Conservation (phyloP, 2,113 vertebrate species). For the Sylvietta virens region DNA sequence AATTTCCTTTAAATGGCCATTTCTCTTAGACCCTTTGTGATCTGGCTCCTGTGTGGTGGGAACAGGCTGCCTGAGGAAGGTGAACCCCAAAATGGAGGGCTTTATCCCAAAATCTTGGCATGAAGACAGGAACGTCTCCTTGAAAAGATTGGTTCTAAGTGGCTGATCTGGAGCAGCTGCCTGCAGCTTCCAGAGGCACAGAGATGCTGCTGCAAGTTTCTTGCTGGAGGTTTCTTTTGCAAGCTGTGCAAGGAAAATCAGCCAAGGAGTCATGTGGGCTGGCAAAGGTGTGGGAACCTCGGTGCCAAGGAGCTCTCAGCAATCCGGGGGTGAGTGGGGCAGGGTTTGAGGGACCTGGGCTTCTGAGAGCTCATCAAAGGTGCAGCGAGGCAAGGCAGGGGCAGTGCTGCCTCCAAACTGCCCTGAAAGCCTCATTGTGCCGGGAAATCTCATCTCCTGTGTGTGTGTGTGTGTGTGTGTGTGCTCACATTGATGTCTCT, state of each 20-base stretch:
- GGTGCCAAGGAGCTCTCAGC: not conserved
- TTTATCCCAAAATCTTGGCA: not conserved
- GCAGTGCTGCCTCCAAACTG: not conserved
- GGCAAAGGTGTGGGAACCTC: not conserved
- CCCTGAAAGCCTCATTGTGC: not conserved
- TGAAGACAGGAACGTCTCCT: not conserved
- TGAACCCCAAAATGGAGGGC: not conserved
- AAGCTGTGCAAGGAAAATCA: not conserved
- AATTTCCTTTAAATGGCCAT: not conserved
- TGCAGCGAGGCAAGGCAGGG: not conserved
- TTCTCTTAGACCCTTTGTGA: not conserved
- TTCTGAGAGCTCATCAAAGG: not conserved
- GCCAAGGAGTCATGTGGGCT: not conserved
- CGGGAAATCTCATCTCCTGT: not conserved
- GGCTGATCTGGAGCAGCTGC: not conserved
- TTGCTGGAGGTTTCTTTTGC: constrained; percentile 41
- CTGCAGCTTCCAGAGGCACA: not conserved
- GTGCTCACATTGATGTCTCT: not conserved
- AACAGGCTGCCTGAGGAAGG: not conserved
- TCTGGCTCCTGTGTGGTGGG: not conserved
- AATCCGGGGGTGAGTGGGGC: not conserved
- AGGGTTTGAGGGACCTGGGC: not conserved
- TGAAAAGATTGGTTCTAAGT: fast-evolving
- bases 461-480: no score
- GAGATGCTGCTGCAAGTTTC: not conserved